Conservation (phyloP, 2,797 vertebrate species). For the Sciurus carolinensis region DNA sequence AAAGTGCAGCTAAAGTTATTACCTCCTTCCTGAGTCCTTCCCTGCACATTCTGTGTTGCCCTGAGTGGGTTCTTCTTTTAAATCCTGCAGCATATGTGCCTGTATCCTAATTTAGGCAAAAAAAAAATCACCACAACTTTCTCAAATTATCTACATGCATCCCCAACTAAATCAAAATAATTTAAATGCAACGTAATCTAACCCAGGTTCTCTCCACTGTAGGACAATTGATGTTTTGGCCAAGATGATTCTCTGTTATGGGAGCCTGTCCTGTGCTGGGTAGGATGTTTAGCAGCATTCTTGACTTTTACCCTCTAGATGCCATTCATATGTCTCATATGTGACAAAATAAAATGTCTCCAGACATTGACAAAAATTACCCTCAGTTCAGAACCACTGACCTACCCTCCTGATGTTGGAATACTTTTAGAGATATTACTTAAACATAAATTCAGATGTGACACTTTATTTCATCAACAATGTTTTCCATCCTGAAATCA, state of each 20-base stretch:
- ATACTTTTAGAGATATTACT: neutral
- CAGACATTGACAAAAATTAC: neutral
- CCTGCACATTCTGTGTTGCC: neutral
- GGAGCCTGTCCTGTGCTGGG: neutral
- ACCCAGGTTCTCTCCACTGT: neutral
- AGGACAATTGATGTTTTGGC: neutral
- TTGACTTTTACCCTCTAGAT: neutral
- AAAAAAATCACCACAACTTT: constrained; percentile 44
- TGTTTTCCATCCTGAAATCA: neutral
- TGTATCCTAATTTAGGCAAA: neutral
- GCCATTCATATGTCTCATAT: neutral
- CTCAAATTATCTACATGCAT: constrained; percentile 1
- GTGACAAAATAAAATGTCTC: neutral
- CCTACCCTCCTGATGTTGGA: neutral
- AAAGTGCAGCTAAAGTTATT: neutral
- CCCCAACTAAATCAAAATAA: neutral
- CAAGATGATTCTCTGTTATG: neutral
- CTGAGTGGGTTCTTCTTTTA: neutral
- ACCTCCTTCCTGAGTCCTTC: neutral
- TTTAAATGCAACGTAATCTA: constrained; percentile 1
- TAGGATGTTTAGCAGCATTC: neutral
- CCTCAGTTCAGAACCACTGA: neutral
- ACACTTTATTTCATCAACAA: neutral
- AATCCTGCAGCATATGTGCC: constrained; percentile 11
- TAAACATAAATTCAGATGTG: neutral